phyloP scores from a whole-genome alignment of 2,797 vertebrate species.

The Smutsia gigantea region DNA sequence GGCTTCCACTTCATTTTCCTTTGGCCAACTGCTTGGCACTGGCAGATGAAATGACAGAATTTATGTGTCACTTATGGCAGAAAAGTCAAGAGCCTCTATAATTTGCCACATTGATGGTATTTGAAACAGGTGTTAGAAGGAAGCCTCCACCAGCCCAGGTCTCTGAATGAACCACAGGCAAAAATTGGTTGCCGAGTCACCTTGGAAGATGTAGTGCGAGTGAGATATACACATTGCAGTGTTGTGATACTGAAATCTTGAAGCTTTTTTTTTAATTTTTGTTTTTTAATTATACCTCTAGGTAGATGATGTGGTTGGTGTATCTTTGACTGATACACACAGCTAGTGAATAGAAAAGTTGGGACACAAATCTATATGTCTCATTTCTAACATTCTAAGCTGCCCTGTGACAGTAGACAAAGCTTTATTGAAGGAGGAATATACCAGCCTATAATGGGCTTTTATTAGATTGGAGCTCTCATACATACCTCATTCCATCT shows the following conservation, averaged over 20 bases:
- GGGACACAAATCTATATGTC: neutral
- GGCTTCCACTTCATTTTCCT: neutral
- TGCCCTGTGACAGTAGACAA: neutral
- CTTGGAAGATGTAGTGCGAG: too few species aligned
- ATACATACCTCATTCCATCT: neutral
- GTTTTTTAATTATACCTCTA: neutral
- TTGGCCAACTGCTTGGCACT: neutral
- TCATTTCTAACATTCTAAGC: neutral
- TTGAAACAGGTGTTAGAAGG: neutral
- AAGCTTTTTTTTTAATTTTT: neutral
- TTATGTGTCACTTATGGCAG: neutral
- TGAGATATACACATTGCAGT: neutral
- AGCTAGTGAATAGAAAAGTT: neutral
- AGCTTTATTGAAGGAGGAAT: neutral
- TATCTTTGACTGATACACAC: neutral
- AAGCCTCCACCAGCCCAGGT: neutral
- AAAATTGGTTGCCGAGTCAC: rapidly evolving
- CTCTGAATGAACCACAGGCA: neutral
- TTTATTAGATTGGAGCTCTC: neutral
- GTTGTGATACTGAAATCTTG: neutral
- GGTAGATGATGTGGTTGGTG: neutral
- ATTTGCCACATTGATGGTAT: neutral
- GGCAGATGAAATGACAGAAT: neutral
- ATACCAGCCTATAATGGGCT: neutral
- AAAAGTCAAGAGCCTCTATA: neutral